These are phyloP conservation scores for Gymnosoma rotundatum DNA, from an alignment of 2,888 invertebrate species.

Conservation along the genomic window DNA sequence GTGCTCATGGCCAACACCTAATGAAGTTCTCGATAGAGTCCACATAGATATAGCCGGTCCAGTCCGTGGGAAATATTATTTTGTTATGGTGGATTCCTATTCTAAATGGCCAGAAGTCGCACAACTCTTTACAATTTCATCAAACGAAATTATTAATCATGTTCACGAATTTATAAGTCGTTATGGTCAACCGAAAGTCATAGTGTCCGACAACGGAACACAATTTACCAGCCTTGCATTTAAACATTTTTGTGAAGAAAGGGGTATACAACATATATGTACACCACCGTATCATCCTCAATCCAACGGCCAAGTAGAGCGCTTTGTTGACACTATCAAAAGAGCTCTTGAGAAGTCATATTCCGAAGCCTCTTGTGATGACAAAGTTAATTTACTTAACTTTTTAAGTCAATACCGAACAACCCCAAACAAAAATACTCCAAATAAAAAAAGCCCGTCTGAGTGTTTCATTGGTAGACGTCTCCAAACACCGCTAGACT, in stretches of 20 bases:
- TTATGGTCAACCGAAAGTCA: slow-evolving; percentile 35
- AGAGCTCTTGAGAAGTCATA: slow-evolving; percentile 27
- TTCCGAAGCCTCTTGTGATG: background rate
- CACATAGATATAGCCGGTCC: slow-evolving; percentile 71
- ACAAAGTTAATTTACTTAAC: background rate
- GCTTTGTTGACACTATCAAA: slow-evolving; percentile 32
- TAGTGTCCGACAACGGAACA: slow-evolving; percentile 34
- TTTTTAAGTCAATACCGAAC: background rate
- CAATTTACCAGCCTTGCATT: slow-evolving; percentile 2
- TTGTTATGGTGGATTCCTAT: slow-evolving; percentile 77
- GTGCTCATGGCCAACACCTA: slow-evolving; percentile 12
- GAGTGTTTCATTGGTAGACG: slow-evolving; percentile 18
- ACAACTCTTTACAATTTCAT: slow-evolving; percentile 33
- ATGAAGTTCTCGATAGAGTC: slow-evolving; percentile 67
- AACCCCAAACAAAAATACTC: slow-evolving; percentile 3
- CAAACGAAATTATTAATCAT: background rate
- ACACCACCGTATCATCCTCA: slow-evolving; percentile 45
- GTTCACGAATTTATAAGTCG: background rate
- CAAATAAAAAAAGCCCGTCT: background rate
- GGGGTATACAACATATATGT: slow-evolving; percentile 15
- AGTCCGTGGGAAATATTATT: slow-evolving; percentile 65
- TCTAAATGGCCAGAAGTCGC: slow-evolving; percentile 80
- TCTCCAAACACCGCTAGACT: background rate
- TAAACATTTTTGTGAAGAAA: slow-evolving; percentile 20
- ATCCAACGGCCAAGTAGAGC: slow-evolving; percentile 37